Conservation (phyloP, 1,140 invertebrate genomes). For the Halictus rubicundus region DNA sequence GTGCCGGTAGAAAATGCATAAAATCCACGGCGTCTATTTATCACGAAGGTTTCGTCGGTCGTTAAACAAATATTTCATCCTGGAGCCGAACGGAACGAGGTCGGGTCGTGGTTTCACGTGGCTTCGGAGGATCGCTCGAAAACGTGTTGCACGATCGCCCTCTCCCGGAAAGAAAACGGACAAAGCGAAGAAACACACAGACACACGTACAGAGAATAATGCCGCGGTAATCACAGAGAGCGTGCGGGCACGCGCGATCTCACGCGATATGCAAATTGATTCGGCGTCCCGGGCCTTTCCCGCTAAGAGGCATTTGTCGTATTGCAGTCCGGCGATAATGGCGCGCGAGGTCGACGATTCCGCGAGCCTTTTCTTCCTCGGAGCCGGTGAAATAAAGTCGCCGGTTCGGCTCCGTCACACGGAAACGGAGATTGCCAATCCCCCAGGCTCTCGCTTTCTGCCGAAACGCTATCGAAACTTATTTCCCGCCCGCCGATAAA, state of each 20-base stretch:
- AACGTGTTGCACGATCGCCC: not conserved
- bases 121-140: not conserved
- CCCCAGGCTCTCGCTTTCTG: not conserved
- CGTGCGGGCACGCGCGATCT: not conserved
- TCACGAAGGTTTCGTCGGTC: not conserved
- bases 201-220: not conserved
- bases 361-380: not conserved
- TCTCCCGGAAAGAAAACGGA: not conserved
- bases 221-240: conserved; percentile 1
- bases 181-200: no score
- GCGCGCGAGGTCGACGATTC: not conserved
- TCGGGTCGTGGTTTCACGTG: no score
- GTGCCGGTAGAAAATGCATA: not conserved
- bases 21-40: not conserved
- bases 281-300: not conserved
- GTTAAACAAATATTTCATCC: conserved; percentile 3
- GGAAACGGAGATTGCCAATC: conserved; percentile 3
- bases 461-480: not conserved
- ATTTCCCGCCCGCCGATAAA: not conserved
- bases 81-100: not conserved
- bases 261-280: conserved; percentile 1
- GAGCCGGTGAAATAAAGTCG: not conserved
- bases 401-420: not conserved
- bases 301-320: conserved; percentile 3
- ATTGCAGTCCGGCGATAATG: not conserved